Evolutionary conservation across 2,888 invertebrate genomes (phyloP).

Genomic region (Phyllotreta striolata): DNA sequence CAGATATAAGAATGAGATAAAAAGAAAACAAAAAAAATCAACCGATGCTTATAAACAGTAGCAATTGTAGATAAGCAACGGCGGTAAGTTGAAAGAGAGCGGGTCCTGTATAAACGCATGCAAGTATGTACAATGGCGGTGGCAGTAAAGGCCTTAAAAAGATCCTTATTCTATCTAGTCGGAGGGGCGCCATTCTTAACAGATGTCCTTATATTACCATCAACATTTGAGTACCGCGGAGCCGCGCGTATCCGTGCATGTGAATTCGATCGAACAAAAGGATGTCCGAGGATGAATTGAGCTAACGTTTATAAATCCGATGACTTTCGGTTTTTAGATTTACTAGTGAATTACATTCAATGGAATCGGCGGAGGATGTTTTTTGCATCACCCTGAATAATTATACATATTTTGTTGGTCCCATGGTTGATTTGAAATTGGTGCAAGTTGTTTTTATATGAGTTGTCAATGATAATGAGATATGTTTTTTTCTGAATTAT

Average conservation of each 20-base stretch:
- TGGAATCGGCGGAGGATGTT: too few relatives aligned
- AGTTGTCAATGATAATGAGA: too few relatives aligned
- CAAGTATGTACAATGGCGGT: constrained; percentile 51
- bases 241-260: constrained; percentile 37
- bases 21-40: constrained; percentile 43
- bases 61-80: constrained; percentile 57
- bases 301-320: background rate
- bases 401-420: too few relatives aligned
- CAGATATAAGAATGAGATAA: constrained; percentile 41
- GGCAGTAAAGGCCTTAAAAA: constrained; percentile 35
- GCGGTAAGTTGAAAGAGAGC: constrained; percentile 53
- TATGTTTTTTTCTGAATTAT: too few relatives aligned
- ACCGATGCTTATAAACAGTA: constrained; percentile 53
- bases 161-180: constrained; percentile 32
- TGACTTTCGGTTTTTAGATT: too few relatives aligned
- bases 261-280: constrained; percentile 42
- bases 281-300: constrained; percentile 31
- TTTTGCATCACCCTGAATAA: too few relatives aligned
- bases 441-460: too few relatives aligned
- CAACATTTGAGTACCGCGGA: constrained; percentile 38
- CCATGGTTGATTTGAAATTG: too few relatives aligned
- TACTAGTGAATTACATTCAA: too few relatives aligned
- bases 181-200: constrained; percentile 34
- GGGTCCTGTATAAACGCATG: constrained; percentile 51
- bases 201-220: constrained; percentile 46